Evolutionary conservation across 2,797 vertebrate genomes (phyloP), one percentile per base, ranked within the genome.

Genomic region (Spondyliosoma cantharus): DNA sequence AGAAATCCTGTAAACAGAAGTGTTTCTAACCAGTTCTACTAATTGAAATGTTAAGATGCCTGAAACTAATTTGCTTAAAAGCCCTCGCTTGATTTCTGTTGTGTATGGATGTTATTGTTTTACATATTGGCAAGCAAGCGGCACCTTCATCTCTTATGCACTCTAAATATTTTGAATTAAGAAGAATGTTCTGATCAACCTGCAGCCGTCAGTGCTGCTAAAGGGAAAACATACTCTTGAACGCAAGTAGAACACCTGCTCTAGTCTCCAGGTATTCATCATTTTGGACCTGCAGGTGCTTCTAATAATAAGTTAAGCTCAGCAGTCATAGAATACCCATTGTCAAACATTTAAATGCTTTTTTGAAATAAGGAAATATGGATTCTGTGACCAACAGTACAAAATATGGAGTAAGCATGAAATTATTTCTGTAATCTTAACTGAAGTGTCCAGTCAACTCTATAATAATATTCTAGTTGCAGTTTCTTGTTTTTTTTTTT

Each of bases 11-110:
- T 32, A 53, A 66, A 68, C 37, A 54, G 19, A 59, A 42, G 13
- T 74, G 54, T 65, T 53, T 61, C 20, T 54, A 2, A 54, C 4
- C n/a, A 57, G 14, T 53, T 71, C 37, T 65, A 9, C 5, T 62
- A 48, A 73, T 61, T 46, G 14, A 75, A 57, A 71, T 32, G 15
- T 73, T 60, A 50, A 76, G 42, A 60, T 50, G 46, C 22, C n/a
- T 58, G 25, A 69, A 64, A 63, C 4, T 69, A 63, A 79, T 82
- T 59, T 29, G 12, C 64, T 43, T 70, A 66, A 82, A 53, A 80
- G 60, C 52, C 59, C 7, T 67, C 12, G 7, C 27, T 59, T 52
- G 58, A 24, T 57, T 60, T 56, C 68, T 77, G 32, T 62, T 12
- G 7, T 58, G 29, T 66, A 50, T n/a, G 54, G 42, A 24, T 65